These are phyloP conservation scores for Neosilurus mollespiculum DNA, from an alignment of 2,797 vertebrate genomes.

Conservation along the genomic window DNA sequence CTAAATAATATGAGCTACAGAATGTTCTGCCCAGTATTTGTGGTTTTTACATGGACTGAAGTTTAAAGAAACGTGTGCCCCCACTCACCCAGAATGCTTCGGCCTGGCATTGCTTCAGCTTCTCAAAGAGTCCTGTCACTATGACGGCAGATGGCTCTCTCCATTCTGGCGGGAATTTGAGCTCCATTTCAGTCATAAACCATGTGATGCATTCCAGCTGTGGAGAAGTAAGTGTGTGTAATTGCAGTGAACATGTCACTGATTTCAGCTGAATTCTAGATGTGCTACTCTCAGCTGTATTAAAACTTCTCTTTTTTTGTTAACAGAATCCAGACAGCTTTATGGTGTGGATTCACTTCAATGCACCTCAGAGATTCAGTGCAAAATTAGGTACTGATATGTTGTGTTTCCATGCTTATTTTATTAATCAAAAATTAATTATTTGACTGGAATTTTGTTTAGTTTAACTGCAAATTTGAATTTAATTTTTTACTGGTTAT, in stretches of 20 bases:
- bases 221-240: constrained; percentile 77
- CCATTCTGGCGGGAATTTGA: constrained; percentile 65
- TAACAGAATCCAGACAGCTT: constrained; percentile 84
- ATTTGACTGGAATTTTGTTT: not conserved
- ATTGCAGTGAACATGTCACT: not conserved
- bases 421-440: not conserved
- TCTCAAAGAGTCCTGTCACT: constrained; percentile 83
- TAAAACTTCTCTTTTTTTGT: constrained; percentile 35
- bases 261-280: not conserved
- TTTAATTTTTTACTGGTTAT: not conserved
- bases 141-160: constrained; percentile 63
- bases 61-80: not conserved
- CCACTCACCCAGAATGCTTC: constrained; percentile 78
- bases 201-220: constrained; percentile 89
- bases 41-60: not conserved
- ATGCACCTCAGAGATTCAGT: constrained; percentile 81
- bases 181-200: constrained; percentile 81
- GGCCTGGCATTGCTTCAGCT: constrained; percentile 90
- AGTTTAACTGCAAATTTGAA: not conserved
- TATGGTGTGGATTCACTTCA: constrained; percentile 90
- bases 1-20: not conserved
- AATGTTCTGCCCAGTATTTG: not conserved
- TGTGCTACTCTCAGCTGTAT: not conserved
- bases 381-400: constrained; percentile 78
- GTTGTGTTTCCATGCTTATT: not conserved